Evolutionary conservation across 2,888 invertebrate species (phyloP).

Genomic region (Carcina quercana): DNA sequence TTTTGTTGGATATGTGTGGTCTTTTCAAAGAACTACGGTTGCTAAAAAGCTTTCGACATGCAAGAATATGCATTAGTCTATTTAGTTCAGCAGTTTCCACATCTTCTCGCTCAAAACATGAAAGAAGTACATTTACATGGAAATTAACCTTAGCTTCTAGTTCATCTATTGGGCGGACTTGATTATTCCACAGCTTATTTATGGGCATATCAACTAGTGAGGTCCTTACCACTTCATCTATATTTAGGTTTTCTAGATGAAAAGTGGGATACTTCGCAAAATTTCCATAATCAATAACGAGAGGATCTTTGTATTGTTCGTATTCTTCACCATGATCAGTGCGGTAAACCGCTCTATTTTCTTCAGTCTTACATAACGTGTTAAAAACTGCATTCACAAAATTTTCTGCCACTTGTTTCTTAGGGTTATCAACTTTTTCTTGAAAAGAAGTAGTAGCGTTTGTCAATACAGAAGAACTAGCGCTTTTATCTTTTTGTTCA

Average conservation of each 20-base stretch:
- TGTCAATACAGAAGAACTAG: conserved; percentile 32
- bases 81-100: conserved; percentile 51
- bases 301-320: conserved; percentile 47
- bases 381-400: conserved; percentile 45
- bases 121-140: conserved; percentile 51
- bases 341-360: conserved; percentile 41
- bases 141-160: conserved; percentile 53
- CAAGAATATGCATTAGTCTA: conserved; percentile 50
- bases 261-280: conserved; percentile 45
- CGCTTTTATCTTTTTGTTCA: conserved; percentile 23
- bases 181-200: conserved; percentile 43
- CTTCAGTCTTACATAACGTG: conserved; percentile 40
- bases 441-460: conserved; percentile 20
- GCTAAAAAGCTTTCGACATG: conserved; percentile 54
- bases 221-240: conserved; percentile 42
- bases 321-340: conserved; percentile 53
- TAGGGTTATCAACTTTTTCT: conserved; percentile 23
- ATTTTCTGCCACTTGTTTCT: conserved; percentile 34
- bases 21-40: conserved; percentile 57
- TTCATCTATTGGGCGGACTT: conserved; percentile 30
- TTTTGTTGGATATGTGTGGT: conserved; percentile 29
- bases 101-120: conserved; percentile 54
- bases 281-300: conserved; percentile 51
- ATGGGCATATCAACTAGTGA: conserved; percentile 48
- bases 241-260: conserved; percentile 50